Conservation (phyloP, 2,113 vertebrate species). For the Leuciscus idus region DNA sequence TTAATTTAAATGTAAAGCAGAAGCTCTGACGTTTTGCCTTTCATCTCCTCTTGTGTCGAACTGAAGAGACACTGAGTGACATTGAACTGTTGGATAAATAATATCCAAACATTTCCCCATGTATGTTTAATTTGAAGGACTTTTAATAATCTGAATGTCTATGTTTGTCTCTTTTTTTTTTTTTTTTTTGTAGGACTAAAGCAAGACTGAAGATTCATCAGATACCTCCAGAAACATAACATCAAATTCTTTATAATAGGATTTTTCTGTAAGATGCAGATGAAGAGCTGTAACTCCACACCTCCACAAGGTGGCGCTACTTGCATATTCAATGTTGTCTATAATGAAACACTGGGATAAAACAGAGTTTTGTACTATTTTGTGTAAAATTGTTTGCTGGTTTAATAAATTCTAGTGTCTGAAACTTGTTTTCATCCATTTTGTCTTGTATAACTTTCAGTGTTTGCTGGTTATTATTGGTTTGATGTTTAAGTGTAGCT, state of each 20-base stretch:
- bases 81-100: no score
- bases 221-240: neutral
- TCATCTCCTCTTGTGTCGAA: neutral
- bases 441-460: neutral
- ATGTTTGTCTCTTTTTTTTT: neutral
- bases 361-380: neutral
- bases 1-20: no score
- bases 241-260: neutral
- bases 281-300: neutral
- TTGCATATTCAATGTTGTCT: neutral
- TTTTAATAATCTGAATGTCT: neutral
- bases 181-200: slow-evolving; percentile 8
- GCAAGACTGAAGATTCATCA: neutral
- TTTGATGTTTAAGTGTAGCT: neutral
- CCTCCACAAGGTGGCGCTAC: slow-evolving; percentile 2
- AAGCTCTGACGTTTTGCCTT: neutral
- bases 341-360: neutral
- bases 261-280: neutral
- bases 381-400: slow-evolving; percentile 3
- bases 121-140: neutral
- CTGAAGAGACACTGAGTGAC: neutral
- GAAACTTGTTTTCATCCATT: neutral
- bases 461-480: neutral
- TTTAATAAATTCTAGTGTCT: neutral
- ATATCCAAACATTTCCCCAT: neutral